Base-by-base conservation (phyloP, 2,888 invertebrate species). In the Andrena camellia region DNA sequence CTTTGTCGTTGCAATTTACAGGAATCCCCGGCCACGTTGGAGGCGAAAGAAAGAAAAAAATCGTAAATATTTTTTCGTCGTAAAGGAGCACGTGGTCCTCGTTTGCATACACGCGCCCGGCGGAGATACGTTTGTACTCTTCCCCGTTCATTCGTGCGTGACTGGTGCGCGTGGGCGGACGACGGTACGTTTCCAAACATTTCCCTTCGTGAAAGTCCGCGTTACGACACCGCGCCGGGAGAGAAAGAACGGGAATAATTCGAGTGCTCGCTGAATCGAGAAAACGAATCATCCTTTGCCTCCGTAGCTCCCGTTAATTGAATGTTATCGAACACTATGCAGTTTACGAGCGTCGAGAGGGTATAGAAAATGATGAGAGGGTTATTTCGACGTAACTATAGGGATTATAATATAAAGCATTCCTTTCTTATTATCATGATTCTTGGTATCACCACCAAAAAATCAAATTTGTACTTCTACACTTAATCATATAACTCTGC, bases 121-220 rank as follows among this genome's bases (percentile, higher is more conserved):
- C 35, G 8, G 26, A 76, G 60, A 68, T 67, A 80, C 52, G 66
- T 77, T 80, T 75, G 31, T 75, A 66, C 67, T 62, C 26, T 26
- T 63, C 26, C n/a, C 50, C 42, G 69, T 57, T 70, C 69, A 52
- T 76, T 69, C 72, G 78, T 76, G 84, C 79, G 84, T 69, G 72
- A n/a, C 50, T 17, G 20, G 64, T 17, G 48, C 64, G 84, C 72
- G 84, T 72, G 76, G 72, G 63, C 26, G 69, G 67, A 33, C 57
- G 59, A 67, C 71, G 73, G 69, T 75, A 78, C 72, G 79, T 85
- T 84, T 85, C 66, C 85, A 81, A 84, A 78, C 75, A 80, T 81
- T 84, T 84, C 77, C 71, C 54, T 80, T 81, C 78, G 85, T 81
- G 84, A 85, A 85, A 85, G 85, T 84, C 42, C 67, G 48, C 20